Base-by-base conservation (phyloP, 2,888 invertebrate genomes). In the Andrena bucephala region DNA sequence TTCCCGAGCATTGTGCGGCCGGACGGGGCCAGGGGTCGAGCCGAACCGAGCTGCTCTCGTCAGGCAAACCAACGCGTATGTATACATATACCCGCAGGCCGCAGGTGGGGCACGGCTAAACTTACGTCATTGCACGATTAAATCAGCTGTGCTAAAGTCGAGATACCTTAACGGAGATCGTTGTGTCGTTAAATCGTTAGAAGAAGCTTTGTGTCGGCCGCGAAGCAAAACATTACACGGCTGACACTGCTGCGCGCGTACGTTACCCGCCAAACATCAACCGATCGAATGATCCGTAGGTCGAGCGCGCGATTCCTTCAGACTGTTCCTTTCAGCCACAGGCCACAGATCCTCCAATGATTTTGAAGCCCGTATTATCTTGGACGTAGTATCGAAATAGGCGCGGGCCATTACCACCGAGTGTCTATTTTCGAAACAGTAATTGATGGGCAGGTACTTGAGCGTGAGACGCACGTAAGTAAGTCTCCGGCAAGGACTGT, bases 381-480 rank as follows among this genome's bases (percentile, higher is more conserved):
- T 1, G 6, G 4, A 6, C 27, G 2, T 16, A 20, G 50, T 8
- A 48, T 52, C 8, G 42, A 52, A 66, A 54, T 33, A 70, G 1
- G 8, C 57, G 16, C 52, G 59, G 59, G 66, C 70, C 76, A 59
- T 50, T 65, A 50, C 27, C 42, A 31, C n/a, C 3, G 10, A 27
- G 10, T 4, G 31, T 60, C 77, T 80, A 77, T 80, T 77, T 80
- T 33, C n/a, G 27, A 66, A 60, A 33, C 67, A 60, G 29, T 20
- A n/a, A 50, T 48, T 13, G 60, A 20, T 48, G 29, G 20, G 16
- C 63, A 7, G 20, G 16, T 63, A 7, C 10, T 13, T 2, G 10
- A n/a, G 36, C 16, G 16, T 20, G 24, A 73, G 68, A 54, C 24
- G 48, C 68, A 36, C 36, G 0, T 8, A 50, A 54, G 36, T 31